Base-by-base conservation (phyloP, 2,888 invertebrate genomes). In the Mamestra brassicae region DNA sequence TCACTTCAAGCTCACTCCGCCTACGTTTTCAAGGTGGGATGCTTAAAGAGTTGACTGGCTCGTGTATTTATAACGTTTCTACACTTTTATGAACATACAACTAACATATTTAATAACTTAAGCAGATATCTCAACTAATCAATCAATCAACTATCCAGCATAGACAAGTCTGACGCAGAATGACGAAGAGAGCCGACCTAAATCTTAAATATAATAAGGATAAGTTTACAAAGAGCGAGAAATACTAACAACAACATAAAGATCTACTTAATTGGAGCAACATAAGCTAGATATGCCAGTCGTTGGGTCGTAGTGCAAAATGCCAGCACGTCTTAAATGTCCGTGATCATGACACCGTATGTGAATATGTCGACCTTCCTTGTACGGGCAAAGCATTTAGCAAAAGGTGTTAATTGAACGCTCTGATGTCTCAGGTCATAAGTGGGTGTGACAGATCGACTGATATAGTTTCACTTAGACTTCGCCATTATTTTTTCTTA, bases 321-420 rank as follows among this genome's bases (percentile, higher is more conserved):
- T 61, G 13, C 8, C 36, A 61, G n/a, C 34, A 17, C 4, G 52
- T 57, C 34, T 50, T 68, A 52, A 78, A 45, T 58, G 66, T 42
- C 62, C 75, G 17, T 80, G 75, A 80, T 80, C 70, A 80, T 70
- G 80, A 74, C 60, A 64, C 57, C 50, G 38, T 55, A 17, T 52
- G 67, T 38, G 67, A 34, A 55, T 60, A 68, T 47, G 17, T 45
- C 54, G 50, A 68, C 47, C 42, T 80, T 79, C 47, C 45, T 17
- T 38, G 1, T 68, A 68, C 10, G 47, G 42, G 13, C 52, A 26
- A 52, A 66, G 34, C 69, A 54, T 74, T 74, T 62, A 74, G 57
- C 38, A 54, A 52, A 63, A 64, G 10, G 13, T 67, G 58, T 60
- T 71, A 67, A 80, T 76, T 60, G n/a, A 45, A 34, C 34, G n/a